phyloP scores from a whole-genome alignment of 2,797 vertebrate species.

The Mus minutoides region DNA sequence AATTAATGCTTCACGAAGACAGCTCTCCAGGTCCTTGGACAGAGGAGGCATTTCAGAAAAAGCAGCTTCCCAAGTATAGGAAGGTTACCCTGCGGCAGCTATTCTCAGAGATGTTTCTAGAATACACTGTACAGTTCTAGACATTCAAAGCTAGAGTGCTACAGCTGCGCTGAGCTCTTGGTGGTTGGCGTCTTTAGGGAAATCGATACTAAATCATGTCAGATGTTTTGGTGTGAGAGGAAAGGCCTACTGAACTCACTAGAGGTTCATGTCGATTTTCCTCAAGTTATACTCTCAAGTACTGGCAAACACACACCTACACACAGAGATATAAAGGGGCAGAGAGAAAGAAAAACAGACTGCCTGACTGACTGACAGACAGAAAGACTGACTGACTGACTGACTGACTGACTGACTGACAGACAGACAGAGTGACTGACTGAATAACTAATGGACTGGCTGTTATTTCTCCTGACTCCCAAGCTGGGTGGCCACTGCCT shows the following conservation, averaged over 20 bases:
- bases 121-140: background rate
- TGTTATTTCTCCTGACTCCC: background rate
- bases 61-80: background rate
- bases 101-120: constrained; percentile 30
- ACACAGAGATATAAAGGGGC: background rate
- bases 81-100: background rate
- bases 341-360: background rate
- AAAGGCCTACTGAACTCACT: background rate
- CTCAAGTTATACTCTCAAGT: background rate
- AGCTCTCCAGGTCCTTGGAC: background rate
- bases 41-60: background rate
- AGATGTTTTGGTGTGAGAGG: background rate
- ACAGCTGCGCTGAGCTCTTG: background rate
- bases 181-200: background rate
- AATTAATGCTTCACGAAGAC: background rate
- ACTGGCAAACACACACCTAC: background rate
- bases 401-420: too few relatives aligned
- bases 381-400: too few relatives aligned
- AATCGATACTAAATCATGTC: background rate
- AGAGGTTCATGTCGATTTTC: constrained; percentile 11
- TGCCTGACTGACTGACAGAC: too few relatives aligned
- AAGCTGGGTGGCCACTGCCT: background rate
- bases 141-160: background rate
- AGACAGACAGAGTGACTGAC: too few relatives aligned
- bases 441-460: background rate